Evolutionary conservation across 1,140 invertebrate genomes (phyloP).

Genomic region (Solen grandis): DNA sequence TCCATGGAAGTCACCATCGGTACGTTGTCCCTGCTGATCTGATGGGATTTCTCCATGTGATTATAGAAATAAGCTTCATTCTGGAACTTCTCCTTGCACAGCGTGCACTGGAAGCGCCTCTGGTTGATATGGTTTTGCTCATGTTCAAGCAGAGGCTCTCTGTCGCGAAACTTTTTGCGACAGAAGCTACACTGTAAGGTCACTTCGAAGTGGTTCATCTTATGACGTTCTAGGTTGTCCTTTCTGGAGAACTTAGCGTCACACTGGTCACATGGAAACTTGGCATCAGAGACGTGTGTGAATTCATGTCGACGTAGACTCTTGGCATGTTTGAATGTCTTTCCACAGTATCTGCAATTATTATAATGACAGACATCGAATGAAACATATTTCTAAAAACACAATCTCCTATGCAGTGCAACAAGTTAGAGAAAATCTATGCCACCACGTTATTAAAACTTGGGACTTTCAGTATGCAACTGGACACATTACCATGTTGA

Average conservation of each 20-base stretch:
- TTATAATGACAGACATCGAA: too few relatives aligned
- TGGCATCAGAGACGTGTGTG: constrained; percentile 25
- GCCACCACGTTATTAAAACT: too few relatives aligned
- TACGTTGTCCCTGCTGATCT: constrained; percentile 20
- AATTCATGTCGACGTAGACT: constrained; percentile 49
- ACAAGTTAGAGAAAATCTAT: too few relatives aligned
- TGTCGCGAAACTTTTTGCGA: constrained; percentile 41
- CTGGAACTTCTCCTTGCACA: constrained; percentile 47
- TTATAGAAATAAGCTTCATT: constrained; percentile 45
- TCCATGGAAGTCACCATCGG: constrained; percentile 18
- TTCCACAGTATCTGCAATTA: constrained; percentile 41
- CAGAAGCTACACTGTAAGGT: constrained; percentile 38
- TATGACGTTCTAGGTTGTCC: constrained; percentile 52
- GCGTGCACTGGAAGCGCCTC: constrained; percentile 13
- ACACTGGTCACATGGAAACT: constrained; percentile 47
- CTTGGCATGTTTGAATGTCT: constrained; percentile 51
- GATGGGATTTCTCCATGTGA: constrained; percentile 48
- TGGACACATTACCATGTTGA: too few relatives aligned
- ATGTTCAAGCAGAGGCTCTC: constrained; percentile 41
- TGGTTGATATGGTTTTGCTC: constrained; percentile 47
- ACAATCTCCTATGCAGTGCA: too few relatives aligned
- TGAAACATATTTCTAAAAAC: too few relatives aligned
- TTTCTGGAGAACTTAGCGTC: constrained; percentile 48
- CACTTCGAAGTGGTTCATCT: constrained; percentile 41
- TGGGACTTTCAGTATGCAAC: too few relatives aligned